Percentiles rank a stretch among this genome's conserved stretches.
These are phyloP conservation scores for Protodeltote pygarga DNA, from an alignment of 2,888 invertebrate genomes.

Conservation along the genomic window DNA sequence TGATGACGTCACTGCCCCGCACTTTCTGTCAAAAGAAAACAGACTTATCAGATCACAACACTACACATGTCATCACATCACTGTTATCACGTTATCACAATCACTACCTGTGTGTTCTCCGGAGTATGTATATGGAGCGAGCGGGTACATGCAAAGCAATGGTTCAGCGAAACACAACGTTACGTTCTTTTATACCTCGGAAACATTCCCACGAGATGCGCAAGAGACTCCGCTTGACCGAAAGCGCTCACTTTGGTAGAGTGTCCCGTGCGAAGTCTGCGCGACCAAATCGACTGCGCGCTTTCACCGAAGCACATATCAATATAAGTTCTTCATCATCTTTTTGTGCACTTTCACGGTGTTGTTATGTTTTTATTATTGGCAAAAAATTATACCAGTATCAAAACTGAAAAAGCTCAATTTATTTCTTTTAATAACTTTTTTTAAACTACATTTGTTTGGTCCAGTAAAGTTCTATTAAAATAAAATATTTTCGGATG, in stretches of 20 bases:
- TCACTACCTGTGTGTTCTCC: constrained; percentile 60
- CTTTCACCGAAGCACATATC: constrained; percentile 61
- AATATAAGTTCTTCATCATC: constrained; percentile 49
- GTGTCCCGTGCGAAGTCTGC: constrained; percentile 50
- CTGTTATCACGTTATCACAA: constrained; percentile 44
- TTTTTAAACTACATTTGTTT: no score
- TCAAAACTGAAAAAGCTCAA: no score
- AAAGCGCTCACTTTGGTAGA: constrained; percentile 63
- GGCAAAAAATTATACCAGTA: no score
- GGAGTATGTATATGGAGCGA: constrained; percentile 56
- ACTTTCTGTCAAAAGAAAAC: constrained; percentile 82
- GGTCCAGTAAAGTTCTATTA: no score
- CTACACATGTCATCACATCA: constrained; percentile 44
- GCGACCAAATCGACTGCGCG: constrained; percentile 66
- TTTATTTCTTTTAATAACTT: not conserved
- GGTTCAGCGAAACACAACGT: constrained; percentile 75
- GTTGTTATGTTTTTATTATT: constrained; percentile 6
- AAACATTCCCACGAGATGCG: constrained; percentile 81
- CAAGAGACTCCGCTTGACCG: constrained; percentile 70
- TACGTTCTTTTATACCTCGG: constrained; percentile 85
- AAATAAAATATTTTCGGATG: no score
- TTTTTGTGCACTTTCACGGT: constrained; percentile 58
- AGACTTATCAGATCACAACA: constrained; percentile 63
- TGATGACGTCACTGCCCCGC: constrained; percentile 65
- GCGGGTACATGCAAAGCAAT: constrained; percentile 76